Evolutionary conservation across 2,888 invertebrate genomes (phyloP).

Genomic region (Temnothorax rugatulus): DNA sequence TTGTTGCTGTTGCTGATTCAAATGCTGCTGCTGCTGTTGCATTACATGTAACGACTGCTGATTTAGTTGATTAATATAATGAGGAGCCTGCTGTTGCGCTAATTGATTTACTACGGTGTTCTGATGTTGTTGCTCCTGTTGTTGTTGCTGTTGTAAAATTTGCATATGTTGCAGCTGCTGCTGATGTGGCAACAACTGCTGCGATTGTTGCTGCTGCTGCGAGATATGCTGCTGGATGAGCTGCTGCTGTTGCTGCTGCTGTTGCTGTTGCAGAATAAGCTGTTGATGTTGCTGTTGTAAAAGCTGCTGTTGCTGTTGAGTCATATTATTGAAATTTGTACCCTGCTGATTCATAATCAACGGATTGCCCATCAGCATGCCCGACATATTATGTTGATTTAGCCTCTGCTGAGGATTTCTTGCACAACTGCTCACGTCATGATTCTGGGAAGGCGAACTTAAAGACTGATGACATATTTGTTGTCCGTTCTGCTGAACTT

Average conservation of each 20-base stretch:
- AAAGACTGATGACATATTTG: slow-evolving; percentile 82
- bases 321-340: slow-evolving; percentile 80
- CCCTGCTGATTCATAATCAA: slow-evolving; percentile 83
- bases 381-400: slow-evolving; percentile 81
- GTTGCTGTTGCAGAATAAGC: slow-evolving; percentile 79
- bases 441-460: slow-evolving; percentile 80
- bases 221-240: slow-evolving; percentile 78
- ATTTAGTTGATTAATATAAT: slow-evolving; percentile 81
- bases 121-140: slow-evolving; percentile 78
- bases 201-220: slow-evolving; percentile 75
- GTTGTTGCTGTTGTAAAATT: slow-evolving; percentile 77
- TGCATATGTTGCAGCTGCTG: slow-evolving; percentile 80
- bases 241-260: slow-evolving; percentile 80
- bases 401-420: slow-evolving; percentile 82
- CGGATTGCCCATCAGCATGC: slow-evolving; percentile 83
- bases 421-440: slow-evolving; percentile 77
- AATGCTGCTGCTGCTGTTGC: slow-evolving; percentile 81
- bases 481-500: slow-evolving; percentile 81
- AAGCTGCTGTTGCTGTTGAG: slow-evolving; percentile 81
- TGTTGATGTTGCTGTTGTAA: slow-evolving; percentile 79
- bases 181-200: slow-evolving; percentile 76
- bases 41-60: slow-evolving; percentile 79
- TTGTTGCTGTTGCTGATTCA: slow-evolving; percentile 78
- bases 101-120: slow-evolving; percentile 80
- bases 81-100: slow-evolving; percentile 79